A percentile compares a stretch with the other conserved stretches of the same genome.
These are phyloP conservation scores for Sciurus carolinensis DNA, from an alignment of 2,797 vertebrate species.

Conservation along the genomic window DNA sequence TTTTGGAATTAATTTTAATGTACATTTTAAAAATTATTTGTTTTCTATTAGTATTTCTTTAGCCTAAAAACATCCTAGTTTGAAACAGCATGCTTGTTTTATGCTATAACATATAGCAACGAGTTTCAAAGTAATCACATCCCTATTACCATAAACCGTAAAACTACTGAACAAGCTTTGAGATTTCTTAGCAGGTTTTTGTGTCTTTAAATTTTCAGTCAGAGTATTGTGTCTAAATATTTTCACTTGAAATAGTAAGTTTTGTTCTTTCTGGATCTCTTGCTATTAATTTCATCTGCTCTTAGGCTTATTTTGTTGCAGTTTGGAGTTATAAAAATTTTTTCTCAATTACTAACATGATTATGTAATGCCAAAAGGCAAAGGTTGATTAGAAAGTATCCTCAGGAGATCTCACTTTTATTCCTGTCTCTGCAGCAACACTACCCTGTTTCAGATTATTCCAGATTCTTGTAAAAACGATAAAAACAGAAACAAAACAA, in stretches of 20 bases:
- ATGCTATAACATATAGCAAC: neutral
- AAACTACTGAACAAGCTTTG: neutral
- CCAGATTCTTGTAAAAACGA: neutral
- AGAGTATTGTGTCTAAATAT: neutral
- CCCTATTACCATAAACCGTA: neutral
- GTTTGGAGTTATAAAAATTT: neutral
- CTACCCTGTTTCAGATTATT: neutral
- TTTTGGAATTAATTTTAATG: neutral
- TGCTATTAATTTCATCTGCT: neutral
- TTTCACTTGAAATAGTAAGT: slow-evolving; percentile 2
- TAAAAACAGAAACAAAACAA: neutral
- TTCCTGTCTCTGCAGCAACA: neutral
- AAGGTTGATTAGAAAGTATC: neutral
- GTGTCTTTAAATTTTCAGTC: slow-evolving; percentile 1
- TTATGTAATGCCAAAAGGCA: neutral
- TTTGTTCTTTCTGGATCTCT: slow-evolving; percentile 8
- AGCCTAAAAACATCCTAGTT: neutral
- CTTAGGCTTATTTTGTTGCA: slow-evolving; percentile 15
- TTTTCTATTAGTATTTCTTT: neutral
- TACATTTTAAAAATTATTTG: too few species aligned
- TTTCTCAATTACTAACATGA: slow-evolving; percentile 14
- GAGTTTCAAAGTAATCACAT: neutral
- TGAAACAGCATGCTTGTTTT: slow-evolving; percentile 30
- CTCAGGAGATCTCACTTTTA: neutral
- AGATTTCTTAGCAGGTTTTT: neutral